phyloP scores from a whole-genome alignment of 2,113 vertebrate genomes.

The Alligator sinensis region DNA sequence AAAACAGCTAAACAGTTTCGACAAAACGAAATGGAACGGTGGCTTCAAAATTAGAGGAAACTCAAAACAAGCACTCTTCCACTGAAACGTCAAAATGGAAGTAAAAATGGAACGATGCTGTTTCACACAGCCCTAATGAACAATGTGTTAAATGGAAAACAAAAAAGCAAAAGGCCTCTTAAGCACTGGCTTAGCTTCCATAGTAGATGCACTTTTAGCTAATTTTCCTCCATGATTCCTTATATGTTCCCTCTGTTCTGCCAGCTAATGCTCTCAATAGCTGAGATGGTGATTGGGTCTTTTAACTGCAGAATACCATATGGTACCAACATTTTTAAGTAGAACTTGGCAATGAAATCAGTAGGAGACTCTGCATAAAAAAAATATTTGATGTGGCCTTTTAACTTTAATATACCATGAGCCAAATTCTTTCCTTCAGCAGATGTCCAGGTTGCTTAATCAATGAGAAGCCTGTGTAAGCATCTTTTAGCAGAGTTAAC shows the following conservation, averaged over 20 bases:
- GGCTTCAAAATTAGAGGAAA: no score
- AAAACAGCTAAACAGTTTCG: no score
- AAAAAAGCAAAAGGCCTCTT: not conserved
- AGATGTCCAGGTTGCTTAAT: not conserved
- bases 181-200: not conserved
- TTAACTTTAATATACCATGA: not conserved
- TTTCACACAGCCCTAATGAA: no score
- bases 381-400: not conserved
- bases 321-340: not conserved
- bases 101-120: no score
- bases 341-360: not conserved
- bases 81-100: no score
- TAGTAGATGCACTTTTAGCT: not conserved
- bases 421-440: not conserved
- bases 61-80: no score
- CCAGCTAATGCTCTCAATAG: slow-evolving; percentile 19
- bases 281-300: not conserved
- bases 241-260: slow-evolving; percentile 18
- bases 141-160: not conserved
- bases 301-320: not conserved
- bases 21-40: no score
- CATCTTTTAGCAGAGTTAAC: not conserved
- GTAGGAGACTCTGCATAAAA: not conserved
- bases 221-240: slow-evolving; percentile 2
- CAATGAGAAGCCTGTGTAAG: not conserved